These are phyloP conservation scores for Caenorhabditis remanei DNA, from an alignment of 1,140 invertebrate genomes.

Conservation along the genomic window DNA sequence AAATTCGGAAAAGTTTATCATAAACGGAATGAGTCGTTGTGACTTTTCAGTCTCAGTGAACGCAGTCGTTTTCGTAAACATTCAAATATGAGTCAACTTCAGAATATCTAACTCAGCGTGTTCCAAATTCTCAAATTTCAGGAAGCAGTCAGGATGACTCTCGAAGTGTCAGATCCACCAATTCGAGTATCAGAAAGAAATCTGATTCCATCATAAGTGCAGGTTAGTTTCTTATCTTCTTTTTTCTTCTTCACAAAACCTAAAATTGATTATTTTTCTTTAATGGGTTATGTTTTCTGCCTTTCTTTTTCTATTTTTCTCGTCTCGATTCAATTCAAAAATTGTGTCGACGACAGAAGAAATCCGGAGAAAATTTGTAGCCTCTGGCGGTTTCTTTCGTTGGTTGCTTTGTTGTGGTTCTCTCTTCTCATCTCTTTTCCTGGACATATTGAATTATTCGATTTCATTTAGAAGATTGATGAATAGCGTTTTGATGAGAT, in stretches of 20 bases:
- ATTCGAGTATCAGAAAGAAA: slow-evolving; percentile 28
- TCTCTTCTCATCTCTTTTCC: background rate
- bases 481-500: slow-evolving; percentile 42
- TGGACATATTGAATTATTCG: slow-evolving; percentile 20
- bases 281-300: background rate
- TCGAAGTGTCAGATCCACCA: slow-evolving; percentile 20
- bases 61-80: too few species aligned
- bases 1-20: too few species aligned
- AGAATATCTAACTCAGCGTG: too few species aligned
- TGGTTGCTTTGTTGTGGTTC: background rate
- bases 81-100: too few species aligned
- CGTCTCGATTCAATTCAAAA: background rate
- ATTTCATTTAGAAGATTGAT: slow-evolving; percentile 13
- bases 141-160: slow-evolving; percentile 28
- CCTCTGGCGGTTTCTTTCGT: slow-evolving; percentile 33
- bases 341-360: background rate
- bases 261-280: too few species aligned
- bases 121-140: background rate
- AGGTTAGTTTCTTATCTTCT: background rate
- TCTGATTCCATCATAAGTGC: background rate
- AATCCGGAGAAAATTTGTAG: slow-evolving; percentile 29
- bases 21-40: too few species aligned
- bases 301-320: background rate
- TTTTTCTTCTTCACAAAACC: too few species aligned
- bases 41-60: too few species aligned